Evolutionary conservation across 2,888 invertebrate genomes (phyloP).

Genomic region (Epiblema foenella): DNA sequence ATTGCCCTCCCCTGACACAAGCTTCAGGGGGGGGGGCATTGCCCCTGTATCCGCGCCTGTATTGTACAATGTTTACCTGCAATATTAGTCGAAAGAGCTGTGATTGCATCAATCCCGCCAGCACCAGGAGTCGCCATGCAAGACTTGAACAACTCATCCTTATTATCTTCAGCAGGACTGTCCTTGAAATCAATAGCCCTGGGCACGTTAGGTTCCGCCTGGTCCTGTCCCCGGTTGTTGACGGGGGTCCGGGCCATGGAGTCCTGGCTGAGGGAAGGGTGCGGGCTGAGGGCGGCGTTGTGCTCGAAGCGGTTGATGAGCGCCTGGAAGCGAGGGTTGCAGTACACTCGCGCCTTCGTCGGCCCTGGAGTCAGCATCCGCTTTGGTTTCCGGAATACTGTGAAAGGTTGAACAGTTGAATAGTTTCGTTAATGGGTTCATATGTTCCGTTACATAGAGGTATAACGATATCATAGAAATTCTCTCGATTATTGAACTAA

Average conservation of each 20-base stretch:
- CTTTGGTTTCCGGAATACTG: slow-evolving; percentile 78
- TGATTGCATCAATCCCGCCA: slow-evolving; percentile 62
- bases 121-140: slow-evolving; percentile 66
- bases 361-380: slow-evolving; percentile 80
- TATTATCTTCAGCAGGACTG: slow-evolving; percentile 68
- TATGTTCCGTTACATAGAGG: too few relatives aligned
- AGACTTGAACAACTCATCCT: slow-evolving; percentile 74
- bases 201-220: slow-evolving; percentile 63
- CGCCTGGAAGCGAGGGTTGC: slow-evolving; percentile 79
- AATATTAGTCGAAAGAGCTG: slow-evolving; percentile 65
- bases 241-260: not conserved
- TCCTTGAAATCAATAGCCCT: slow-evolving; percentile 80
- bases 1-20: too few relatives aligned
- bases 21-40: too few relatives aligned
- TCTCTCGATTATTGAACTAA: too few relatives aligned
- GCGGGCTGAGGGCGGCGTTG: not conserved
- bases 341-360: slow-evolving; percentile 65
- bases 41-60: too few relatives aligned
- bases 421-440: not conserved
- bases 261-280: not conserved
- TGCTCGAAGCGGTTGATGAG: slow-evolving; percentile 77
- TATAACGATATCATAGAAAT: too few relatives aligned
- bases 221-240: slow-evolving; percentile 43
- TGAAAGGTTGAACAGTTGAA: slow-evolving; percentile 43
- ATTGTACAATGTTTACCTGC: too few relatives aligned